Percentiles rank a stretch among this genome's conserved stretches.
Evolutionary conservation across 2,888 invertebrate genomes (phyloP).

Genomic region (Drosophila anceps): DNA sequence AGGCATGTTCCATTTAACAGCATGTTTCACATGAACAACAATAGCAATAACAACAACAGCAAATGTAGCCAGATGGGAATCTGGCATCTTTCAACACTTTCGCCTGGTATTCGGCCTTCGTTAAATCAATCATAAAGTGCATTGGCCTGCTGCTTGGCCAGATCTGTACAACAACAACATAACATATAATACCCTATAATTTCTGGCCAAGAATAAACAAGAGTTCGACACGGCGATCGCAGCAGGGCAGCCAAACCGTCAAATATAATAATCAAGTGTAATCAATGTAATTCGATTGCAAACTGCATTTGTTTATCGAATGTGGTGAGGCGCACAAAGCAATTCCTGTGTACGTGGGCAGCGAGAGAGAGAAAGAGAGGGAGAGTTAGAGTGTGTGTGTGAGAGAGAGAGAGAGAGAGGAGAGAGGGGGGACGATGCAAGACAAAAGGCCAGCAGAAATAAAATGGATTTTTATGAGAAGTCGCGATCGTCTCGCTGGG

Average conservation of each 20-base stretch:
- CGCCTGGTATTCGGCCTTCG: slow-evolving; percentile 46
- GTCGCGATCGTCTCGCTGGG: slow-evolving; percentile 56
- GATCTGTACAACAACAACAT: slow-evolving; percentile 48
- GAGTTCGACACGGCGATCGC: not conserved
- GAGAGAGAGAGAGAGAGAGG: not conserved
- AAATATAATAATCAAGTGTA: slow-evolving; percentile 74
- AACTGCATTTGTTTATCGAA: slow-evolving; percentile 72
- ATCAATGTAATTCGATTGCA: slow-evolving; percentile 74
- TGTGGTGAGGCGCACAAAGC: slow-evolving; percentile 23
- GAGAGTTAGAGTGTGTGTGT: not conserved
- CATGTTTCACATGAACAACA: not conserved
- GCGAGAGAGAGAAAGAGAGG: not conserved
- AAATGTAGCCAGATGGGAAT: slow-evolving; percentile 51
- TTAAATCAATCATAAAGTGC: slow-evolving; percentile 59
- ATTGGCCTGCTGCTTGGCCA: slow-evolving; percentile 38
- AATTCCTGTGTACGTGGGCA: slow-evolving; percentile 34
- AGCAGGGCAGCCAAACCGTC: slow-evolving; percentile 19
- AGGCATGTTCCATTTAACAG: slow-evolving; percentile 7
- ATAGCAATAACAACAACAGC: slow-evolving; percentile 44
- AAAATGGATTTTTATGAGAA: slow-evolving; percentile 67
- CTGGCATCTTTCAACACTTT: slow-evolving; percentile 50
- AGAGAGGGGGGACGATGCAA: not conserved
- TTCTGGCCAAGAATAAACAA: slow-evolving; percentile 69
- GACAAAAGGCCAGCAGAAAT: slow-evolving; percentile 48
- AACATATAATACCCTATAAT: slow-evolving; percentile 40